These are phyloP conservation scores for Phalacrocorax carbo DNA, from an alignment of 2,113 vertebrate genomes.

Conservation along the genomic window DNA sequence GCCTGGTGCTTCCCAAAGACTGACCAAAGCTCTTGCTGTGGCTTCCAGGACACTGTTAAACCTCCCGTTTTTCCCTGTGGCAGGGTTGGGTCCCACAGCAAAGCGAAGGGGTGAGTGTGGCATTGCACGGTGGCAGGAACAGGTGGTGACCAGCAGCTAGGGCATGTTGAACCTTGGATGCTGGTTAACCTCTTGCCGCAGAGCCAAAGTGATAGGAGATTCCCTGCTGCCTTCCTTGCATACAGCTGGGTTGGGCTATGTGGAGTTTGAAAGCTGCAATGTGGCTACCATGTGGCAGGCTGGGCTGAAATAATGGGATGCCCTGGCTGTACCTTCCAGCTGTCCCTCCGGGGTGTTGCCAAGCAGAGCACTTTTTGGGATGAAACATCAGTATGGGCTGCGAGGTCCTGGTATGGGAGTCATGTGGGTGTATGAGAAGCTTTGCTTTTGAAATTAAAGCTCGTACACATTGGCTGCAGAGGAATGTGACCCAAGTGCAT, in stretches of 20 bases:
- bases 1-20: neutral
- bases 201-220: neutral
- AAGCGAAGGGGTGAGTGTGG: rapidly evolving
- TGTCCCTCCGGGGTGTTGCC: neutral
- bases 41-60: neutral
- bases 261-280: neutral
- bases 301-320: neutral
- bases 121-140: neutral
- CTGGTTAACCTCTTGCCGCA: neutral
- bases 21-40: neutral
- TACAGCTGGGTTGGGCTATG: neutral
- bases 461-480: neutral
- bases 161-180: neutral
- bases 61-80: neutral
- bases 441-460: neutral
- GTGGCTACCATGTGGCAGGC: neutral
- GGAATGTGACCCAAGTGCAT: neutral
- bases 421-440: neutral
- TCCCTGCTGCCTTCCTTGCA: neutral
- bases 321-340: neutral
- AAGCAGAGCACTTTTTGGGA: neutral
- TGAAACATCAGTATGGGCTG: neutral
- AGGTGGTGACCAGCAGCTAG: neutral
- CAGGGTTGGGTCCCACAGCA: neutral
- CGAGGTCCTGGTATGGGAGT: too few species aligned